phyloP scores from a whole-genome alignment of 2,113 vertebrate genomes.

The Cromileptes altivelis region DNA sequence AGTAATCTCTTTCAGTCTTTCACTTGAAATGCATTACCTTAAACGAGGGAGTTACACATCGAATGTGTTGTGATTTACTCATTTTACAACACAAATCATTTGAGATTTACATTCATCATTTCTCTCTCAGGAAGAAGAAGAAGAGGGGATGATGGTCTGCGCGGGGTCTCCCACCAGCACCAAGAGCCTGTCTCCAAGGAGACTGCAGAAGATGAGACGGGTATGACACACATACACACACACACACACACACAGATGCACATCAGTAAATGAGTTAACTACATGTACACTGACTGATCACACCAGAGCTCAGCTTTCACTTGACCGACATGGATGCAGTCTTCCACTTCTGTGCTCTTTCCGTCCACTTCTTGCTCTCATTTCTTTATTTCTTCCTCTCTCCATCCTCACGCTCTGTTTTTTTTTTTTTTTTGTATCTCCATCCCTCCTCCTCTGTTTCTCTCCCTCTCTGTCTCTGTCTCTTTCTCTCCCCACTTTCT shows the following conservation, averaged over 20 bases:
- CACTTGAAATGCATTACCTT: not conserved
- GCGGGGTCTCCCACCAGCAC: conserved; percentile 87
- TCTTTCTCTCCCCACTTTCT: not conserved
- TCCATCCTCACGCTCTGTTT: conserved; percentile 19
- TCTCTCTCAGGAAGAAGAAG: conserved; percentile 80
- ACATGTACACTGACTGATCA: conserved; percentile 56
- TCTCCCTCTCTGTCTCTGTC: not conserved
- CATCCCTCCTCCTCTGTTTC: not conserved
- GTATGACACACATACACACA: conserved; percentile 65
- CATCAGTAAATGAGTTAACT: conserved; percentile 61
- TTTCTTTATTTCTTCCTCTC: not conserved
- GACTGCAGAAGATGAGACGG: conserved; percentile 85
- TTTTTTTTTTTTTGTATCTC: not conserved
- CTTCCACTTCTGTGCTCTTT: conserved; percentile 50
- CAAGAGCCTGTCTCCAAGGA: conserved; percentile 87
- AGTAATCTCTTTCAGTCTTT: not conserved
- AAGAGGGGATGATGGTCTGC: conserved; percentile 76
- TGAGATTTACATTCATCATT: conserved; percentile 24
- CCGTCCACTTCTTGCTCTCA: conserved; percentile 27
- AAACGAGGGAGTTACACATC: no score
- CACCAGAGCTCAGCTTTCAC: conserved; percentile 50
- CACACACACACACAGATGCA: conserved; percentile 52
- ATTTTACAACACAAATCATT: conserved; percentile 4
- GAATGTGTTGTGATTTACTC: not conserved
- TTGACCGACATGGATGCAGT: conserved; percentile 52